These are phyloP conservation scores for Sardinella longiceps DNA, from an alignment of 2,797 vertebrate species.

Conservation along the genomic window DNA sequence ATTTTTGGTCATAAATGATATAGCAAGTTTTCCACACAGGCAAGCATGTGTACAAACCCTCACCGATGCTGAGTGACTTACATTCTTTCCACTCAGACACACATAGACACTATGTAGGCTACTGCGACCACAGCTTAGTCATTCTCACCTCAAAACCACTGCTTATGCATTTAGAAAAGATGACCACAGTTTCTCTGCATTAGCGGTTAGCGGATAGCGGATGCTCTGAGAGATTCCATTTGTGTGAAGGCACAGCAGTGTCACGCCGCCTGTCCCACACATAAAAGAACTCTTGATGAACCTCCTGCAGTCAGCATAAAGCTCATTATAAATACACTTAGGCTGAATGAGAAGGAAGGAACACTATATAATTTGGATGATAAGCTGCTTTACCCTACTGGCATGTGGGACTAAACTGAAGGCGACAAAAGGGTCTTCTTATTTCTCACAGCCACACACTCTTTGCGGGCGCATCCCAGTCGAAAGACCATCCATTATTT, in stretches of 20 bases:
- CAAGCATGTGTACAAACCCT: neutral
- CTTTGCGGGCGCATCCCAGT: neutral
- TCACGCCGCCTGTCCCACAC: neutral
- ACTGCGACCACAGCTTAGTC: neutral
- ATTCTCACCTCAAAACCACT: neutral
- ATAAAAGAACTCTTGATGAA: neutral
- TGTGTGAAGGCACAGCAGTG: neutral
- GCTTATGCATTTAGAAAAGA: slow-evolving; percentile 6
- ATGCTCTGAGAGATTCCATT: neutral
- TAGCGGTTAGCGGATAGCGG: no score
- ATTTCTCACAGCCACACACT: neutral
- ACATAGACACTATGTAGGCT: neutral
- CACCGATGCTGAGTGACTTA: neutral
- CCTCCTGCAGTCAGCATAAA: neutral
- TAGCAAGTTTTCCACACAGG: neutral
- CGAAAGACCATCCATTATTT: neutral
- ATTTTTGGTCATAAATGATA: neutral
- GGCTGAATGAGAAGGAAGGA: neutral
- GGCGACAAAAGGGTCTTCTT: neutral
- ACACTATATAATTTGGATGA: neutral
- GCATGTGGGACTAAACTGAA: neutral
- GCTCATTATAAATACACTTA: neutral
- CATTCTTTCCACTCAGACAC: slow-evolving; percentile 2
- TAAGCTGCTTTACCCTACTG: neutral
- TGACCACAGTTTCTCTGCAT: neutral